Evolutionary conservation across 2,113 vertebrate genomes (phyloP).

Genomic region (Anser brachyrhynchus): DNA sequence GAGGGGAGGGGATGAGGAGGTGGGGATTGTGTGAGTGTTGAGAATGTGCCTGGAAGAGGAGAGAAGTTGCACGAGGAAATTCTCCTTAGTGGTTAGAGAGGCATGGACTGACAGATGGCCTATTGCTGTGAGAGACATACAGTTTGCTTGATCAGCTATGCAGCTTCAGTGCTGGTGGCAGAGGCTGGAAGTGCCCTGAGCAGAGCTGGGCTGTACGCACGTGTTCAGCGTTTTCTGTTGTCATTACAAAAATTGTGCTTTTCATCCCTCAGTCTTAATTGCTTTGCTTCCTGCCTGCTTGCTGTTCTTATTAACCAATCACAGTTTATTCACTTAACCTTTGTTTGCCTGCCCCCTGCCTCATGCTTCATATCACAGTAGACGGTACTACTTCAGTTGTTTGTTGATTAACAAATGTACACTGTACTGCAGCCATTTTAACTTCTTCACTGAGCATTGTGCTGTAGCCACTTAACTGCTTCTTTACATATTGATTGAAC

Average conservation of each 20-base stretch:
- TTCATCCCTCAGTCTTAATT: background rate
- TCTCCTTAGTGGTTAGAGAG: background rate
- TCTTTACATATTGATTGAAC: constrained; percentile 61
- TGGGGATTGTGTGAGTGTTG: accelerated
- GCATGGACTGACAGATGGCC: background rate
- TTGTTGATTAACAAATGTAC: constrained; percentile 26
- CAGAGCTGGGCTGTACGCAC: background rate
- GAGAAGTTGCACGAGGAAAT: background rate
- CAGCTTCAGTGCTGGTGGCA: background rate
- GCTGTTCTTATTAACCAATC: constrained; percentile 44
- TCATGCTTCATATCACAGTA: background rate
- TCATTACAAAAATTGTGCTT: background rate
- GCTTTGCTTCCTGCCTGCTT: constrained; percentile 26
- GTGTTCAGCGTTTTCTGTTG: background rate
- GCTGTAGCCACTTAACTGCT: constrained; percentile 26
- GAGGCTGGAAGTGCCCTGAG: background rate
- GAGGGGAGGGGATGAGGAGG: background rate
- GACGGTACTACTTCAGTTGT: background rate
- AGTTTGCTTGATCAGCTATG: background rate
- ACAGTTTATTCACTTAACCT: constrained; percentile 39
- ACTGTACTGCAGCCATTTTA: constrained; percentile 34
- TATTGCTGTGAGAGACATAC: background rate
- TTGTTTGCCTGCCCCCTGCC: background rate
- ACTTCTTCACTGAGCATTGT: background rate
- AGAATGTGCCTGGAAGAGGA: background rate